Percentiles rank a stretch among this genome's conserved stretches.
phyloP scores from a whole-genome alignment of 1,140 invertebrate genomes.

The Conus betulinus region DNA sequence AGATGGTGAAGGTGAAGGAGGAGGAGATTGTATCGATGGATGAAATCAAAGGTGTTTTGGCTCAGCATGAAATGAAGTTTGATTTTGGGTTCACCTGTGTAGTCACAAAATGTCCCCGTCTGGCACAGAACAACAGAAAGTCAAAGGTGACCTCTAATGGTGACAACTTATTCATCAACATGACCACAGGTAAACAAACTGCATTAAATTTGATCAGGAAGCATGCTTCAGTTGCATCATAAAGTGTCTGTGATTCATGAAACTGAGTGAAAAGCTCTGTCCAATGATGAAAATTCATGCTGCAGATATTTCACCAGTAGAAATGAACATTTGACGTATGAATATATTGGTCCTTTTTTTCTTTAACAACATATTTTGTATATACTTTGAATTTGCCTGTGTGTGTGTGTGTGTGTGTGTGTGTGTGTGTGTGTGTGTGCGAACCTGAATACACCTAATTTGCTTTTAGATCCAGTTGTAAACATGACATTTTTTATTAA shows the following conservation, averaged over 20 bases:
- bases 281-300: no score
- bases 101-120: slow-evolving; percentile 79
- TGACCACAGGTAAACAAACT: slow-evolving; percentile 79
- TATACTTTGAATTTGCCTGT: no score
- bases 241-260: background rate
- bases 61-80: slow-evolving; percentile 47
- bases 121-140: slow-evolving; percentile 53
- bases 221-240: background rate
- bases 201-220: background rate
- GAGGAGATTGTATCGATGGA: slow-evolving; percentile 27
- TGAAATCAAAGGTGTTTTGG: slow-evolving; percentile 39
- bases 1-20: slow-evolving; percentile 26
- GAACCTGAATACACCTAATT: no score
- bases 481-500: no score
- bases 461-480: no score
- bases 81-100: slow-evolving; percentile 80
- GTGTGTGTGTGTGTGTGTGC: no score
- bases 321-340: no score
- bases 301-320: no score
- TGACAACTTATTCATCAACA: slow-evolving; percentile 81
- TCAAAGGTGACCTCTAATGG: slow-evolving; percentile 35
- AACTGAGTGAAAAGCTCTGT: background rate
- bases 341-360: no score
- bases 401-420: no score
- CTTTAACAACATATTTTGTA: no score